These are phyloP conservation scores for Ochotona curzoniae DNA, from an alignment of 2,113 vertebrate species.

Conservation along the genomic window DNA sequence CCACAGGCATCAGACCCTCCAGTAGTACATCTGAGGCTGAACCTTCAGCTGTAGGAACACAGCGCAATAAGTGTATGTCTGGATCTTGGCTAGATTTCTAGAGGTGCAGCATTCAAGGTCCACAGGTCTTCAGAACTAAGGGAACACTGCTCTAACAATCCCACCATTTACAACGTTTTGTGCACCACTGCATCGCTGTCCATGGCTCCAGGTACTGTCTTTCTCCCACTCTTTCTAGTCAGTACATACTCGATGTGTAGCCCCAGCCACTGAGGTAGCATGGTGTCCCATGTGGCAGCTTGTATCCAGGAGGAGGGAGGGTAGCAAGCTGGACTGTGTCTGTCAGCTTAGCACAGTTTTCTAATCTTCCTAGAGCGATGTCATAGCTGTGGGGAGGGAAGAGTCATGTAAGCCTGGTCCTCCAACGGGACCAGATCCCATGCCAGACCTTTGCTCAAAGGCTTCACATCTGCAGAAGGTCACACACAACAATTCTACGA, in stretches of 20 bases:
- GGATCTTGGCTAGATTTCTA: no score
- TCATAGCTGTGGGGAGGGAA: slow-evolving; percentile 77
- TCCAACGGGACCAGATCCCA: no score
- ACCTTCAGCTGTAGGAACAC: slow-evolving; percentile 63
- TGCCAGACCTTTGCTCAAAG: no score
- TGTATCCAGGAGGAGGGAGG: slow-evolving; percentile 76
- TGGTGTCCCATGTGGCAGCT: no score
- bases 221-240: background rate
- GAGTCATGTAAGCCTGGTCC: background rate
- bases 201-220: no score
- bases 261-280: no score
- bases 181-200: background rate
- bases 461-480: no score
- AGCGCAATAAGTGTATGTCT: background rate
- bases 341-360: slow-evolving; percentile 51
- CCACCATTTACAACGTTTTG: no score
- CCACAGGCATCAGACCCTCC: slow-evolving; percentile 81
- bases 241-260: slow-evolving; percentile 80
- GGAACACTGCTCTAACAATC: no score
- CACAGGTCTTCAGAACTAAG: background rate
- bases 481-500: no score
- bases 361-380: slow-evolving; percentile 83
- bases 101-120: no score
- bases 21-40: slow-evolving; percentile 78
- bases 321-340: slow-evolving; percentile 64